Percentiles rank a stretch among this genome's conserved stretches.
Conservation (phyloP, 2,113 vertebrate genomes). For the Phrynosoma blainvillii region DNA sequence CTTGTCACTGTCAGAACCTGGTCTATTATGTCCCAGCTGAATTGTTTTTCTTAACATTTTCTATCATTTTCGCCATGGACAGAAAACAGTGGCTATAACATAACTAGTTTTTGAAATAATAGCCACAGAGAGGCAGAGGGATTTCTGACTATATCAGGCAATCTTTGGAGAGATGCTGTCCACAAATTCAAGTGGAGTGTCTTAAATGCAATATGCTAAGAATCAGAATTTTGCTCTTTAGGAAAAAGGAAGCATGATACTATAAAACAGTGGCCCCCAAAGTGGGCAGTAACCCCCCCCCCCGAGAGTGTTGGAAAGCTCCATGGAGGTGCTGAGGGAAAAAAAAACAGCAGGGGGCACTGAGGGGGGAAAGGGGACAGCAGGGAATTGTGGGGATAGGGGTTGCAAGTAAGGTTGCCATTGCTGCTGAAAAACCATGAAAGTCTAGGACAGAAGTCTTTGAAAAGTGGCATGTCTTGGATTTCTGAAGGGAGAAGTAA, state of each 20-base stretch:
- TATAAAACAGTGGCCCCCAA: too few relatives aligned
- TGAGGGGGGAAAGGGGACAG: too few relatives aligned
- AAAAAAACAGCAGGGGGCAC: too few relatives aligned
- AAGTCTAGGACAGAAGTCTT: too few relatives aligned
- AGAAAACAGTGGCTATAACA: conserved; percentile 55
- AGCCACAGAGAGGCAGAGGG: conserved; percentile 51
- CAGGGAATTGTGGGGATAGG: too few relatives aligned
- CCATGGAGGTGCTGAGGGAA: too few relatives aligned
- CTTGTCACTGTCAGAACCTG: conserved; percentile 32
- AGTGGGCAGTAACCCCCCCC: too few relatives aligned
- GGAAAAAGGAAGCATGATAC: not conserved
- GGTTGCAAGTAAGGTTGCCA: too few relatives aligned
- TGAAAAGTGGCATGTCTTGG: too few relatives aligned
- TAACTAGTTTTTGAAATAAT: conserved; percentile 67
- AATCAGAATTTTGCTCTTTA: conserved; percentile 9
- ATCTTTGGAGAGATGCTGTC: conserved; percentile 38
- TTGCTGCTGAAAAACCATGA: too few relatives aligned
- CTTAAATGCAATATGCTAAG: not conserved
- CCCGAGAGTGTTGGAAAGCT: too few relatives aligned
- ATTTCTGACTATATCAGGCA: conserved; percentile 65
- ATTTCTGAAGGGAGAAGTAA: too few relatives aligned
- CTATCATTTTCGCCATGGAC: conserved; percentile 54
- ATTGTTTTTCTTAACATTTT: conserved; percentile 60
- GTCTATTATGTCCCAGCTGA: conserved; percentile 18
- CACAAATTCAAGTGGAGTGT: not conserved